Evolutionary conservation across 2,797 vertebrate species (phyloP), one percentile per base, ranked within the genome.

Genomic region (Enteromius trimaculatus): DNA sequence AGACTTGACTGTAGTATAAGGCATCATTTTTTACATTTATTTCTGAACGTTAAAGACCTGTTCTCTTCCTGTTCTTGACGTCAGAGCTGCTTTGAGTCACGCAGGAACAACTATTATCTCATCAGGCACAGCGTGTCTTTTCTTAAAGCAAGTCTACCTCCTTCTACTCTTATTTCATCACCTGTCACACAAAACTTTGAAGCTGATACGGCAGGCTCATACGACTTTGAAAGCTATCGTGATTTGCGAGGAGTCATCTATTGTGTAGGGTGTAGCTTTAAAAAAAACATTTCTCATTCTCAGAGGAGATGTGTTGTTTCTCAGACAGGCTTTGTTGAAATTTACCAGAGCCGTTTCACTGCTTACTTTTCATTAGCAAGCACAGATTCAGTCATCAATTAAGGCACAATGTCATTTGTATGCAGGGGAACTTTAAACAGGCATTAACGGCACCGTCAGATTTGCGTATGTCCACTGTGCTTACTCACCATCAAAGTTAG

Each of bases 181-280:
- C 26, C 23, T 80, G 26, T 44, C 74, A 78, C 31, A 66, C 71
- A 29, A 81, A 85, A 65, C 58, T 71, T 77, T 53, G 31, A 49
- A 19, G 55, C 6, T 39, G 31, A 64, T n/a, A n/a, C n/a, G n/a
- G 81, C 9, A 71, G 34, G 37, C 16, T 7, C 29, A 66, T 47
- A 66, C 64, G 78, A n/a, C 65, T 81, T 29, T 62, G 37, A 69
- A 81, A 85, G 51, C 44, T 53, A 51, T 55, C 5, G 6, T 71
- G 49, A 66, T 79, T 78, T 58, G 66, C 44, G 3, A 78, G 53
- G 39, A 68, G 23, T 19, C 64, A 29, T 37, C 42, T 31, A 7
- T 68, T 75, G 39, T 68, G 17, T 14, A 16, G 37, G 42, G 26
- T 21, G 8, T 11, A 42, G 44, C n/a, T 65, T 85, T 62, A 65